Evolutionary conservation across 2,797 vertebrate genomes (phyloP).

Genomic region (Carcharodon carcharias): DNA sequence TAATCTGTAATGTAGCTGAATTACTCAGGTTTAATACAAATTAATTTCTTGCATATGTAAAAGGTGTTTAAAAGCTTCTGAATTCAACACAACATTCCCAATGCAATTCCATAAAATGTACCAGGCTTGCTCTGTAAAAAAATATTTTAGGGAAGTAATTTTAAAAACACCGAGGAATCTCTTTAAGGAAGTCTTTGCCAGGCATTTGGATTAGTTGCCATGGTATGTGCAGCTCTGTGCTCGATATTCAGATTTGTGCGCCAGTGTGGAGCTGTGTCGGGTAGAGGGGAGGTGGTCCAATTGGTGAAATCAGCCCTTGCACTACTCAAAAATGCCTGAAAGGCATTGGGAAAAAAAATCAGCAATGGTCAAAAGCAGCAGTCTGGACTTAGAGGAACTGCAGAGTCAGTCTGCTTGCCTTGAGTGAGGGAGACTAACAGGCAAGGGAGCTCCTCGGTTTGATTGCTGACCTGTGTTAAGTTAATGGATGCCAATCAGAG

Average conservation of each 20-base stretch:
- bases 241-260: background rate
- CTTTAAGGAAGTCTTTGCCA: background rate
- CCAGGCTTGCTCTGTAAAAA: background rate
- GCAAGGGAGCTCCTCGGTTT: background rate
- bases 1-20: background rate
- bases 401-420: background rate
- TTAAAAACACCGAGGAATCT: background rate
- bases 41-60: background rate
- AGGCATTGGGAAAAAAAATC: background rate
- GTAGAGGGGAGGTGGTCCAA: too few relatives aligned
- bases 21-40: background rate
- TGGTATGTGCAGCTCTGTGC: background rate
- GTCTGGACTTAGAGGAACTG: background rate
- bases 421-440: background rate
- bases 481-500: background rate
- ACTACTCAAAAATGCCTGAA: background rate
- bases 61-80: background rate
- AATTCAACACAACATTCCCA: background rate
- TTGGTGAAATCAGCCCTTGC: background rate
- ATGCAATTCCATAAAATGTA: background rate
- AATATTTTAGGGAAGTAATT: background rate
- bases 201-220: background rate
- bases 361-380: background rate
- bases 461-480: background rate
- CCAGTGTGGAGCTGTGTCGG: background rate